Conservation (phyloP, 2,888 invertebrate species). For the Neoscelio sp. region DNA sequence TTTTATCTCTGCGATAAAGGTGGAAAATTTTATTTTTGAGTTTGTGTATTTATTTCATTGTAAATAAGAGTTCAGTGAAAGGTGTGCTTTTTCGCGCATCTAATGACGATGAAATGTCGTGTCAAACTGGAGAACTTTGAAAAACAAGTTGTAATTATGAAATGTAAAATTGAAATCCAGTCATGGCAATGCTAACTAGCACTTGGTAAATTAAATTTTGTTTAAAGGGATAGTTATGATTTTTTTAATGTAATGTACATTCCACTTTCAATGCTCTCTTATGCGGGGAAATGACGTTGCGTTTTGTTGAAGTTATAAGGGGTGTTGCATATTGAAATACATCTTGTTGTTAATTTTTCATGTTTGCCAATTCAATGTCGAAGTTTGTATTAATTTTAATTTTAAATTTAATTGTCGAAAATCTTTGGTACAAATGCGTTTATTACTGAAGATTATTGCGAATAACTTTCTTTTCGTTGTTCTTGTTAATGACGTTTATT, state of each 20-base stretch:
- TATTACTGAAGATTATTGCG: too few species aligned
- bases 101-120: background rate
- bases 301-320: too few species aligned
- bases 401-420: too few species aligned
- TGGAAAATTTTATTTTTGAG: conserved; percentile 5
- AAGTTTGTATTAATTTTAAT: too few species aligned
- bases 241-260: conserved; percentile 43
- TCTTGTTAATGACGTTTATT: too few species aligned
- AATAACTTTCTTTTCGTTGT: too few species aligned
- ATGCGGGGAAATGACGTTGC: conserved; percentile 19
- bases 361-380: too few species aligned
- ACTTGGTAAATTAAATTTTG: conserved; percentile 25
- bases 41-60: conserved; percentile 40
- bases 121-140: conserved; percentile 36
- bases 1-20: background rate
- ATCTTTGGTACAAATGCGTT: too few species aligned
- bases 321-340: too few species aligned
- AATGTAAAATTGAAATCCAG: conserved; percentile 22
- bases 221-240: conserved; percentile 7
- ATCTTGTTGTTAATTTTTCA: background rate
- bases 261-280: conserved; percentile 45
- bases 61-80: conserved; percentile 21
- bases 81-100: background rate
- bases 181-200: conserved; percentile 5
- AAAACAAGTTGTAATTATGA: conserved; percentile 58